Conservation (phyloP, 2,113 vertebrate species). For the Pseudorasbora parva region DNA sequence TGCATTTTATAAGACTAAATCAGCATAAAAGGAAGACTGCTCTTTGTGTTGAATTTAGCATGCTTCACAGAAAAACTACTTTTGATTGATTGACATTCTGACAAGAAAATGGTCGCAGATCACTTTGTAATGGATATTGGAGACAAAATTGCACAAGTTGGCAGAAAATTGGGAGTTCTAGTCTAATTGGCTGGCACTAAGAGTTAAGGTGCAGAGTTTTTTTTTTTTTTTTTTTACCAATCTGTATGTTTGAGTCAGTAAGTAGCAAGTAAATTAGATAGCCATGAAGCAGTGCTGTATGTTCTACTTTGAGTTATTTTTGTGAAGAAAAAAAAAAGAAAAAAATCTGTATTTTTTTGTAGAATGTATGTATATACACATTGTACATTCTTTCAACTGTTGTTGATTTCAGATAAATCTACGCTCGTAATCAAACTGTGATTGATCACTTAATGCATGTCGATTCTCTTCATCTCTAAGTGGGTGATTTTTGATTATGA, state of each 20-base stretch:
- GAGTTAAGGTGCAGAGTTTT: background rate
- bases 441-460: too few relatives aligned
- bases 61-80: background rate
- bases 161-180: background rate
- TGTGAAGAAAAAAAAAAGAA: background rate
- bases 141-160: conserved; percentile 4
- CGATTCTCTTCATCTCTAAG: too few relatives aligned
- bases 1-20: background rate
- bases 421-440: background rate
- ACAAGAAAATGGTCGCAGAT: conserved; percentile 7
- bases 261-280: background rate
- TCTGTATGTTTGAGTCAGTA: background rate
- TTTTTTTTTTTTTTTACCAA: too few relatives aligned
- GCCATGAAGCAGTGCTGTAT: background rate
- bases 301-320: background rate
- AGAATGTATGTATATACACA: too few relatives aligned
- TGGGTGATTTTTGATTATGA: background rate
- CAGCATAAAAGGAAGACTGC: background rate
- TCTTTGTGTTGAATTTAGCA: background rate
- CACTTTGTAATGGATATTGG: background rate
- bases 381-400: background rate
- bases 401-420: background rate
- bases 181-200: background rate
- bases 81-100: conserved; percentile 10
- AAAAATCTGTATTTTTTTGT: too few relatives aligned